Conservation (phyloP, 2,888 invertebrate genomes). For the Cephus runcator region DNA sequence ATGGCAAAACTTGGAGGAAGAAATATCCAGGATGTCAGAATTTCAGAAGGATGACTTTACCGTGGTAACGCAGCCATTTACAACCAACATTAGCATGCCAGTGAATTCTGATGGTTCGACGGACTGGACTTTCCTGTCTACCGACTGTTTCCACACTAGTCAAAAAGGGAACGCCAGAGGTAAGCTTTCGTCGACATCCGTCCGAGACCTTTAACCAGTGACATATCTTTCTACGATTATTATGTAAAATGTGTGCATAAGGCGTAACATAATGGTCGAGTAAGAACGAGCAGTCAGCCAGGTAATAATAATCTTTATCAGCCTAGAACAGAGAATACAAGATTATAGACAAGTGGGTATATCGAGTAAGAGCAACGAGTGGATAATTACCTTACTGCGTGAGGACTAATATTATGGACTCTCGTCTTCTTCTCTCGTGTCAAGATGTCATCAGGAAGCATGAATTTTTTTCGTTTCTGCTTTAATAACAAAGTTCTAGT, state of each 20-base stretch:
- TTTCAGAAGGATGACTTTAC: slow-evolving; percentile 70
- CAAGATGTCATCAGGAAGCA: not conserved
- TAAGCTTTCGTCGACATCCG: slow-evolving; percentile 46
- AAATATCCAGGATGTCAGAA: slow-evolving; percentile 65
- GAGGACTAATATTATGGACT: not conserved
- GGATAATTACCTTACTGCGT: not conserved
- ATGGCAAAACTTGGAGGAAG: slow-evolving; percentile 69
- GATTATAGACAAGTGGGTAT: not conserved
- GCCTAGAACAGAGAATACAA: not conserved
- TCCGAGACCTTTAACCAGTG: not conserved
- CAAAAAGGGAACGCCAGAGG: slow-evolving; percentile 71
- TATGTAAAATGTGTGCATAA: not conserved
- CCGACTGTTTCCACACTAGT: slow-evolving; percentile 75
- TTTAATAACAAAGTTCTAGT: not conserved
- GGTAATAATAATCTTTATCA: slow-evolving; percentile 1
- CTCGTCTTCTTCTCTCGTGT: not conserved
- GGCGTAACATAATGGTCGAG: not conserved
- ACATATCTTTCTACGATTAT: not conserved
- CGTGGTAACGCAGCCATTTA: slow-evolving; percentile 69
- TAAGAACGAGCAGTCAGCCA: not conserved
- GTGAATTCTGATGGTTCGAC: slow-evolving; percentile 57
- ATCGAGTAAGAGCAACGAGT: not conserved
- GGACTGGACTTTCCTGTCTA: slow-evolving; percentile 69
- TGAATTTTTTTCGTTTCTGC: not conserved
- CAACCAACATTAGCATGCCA: slow-evolving; percentile 65